A percentile compares a stretch with the other conserved stretches of the same genome.
Conservation (phyloP, 2,797 vertebrate species). For the Phrynocephalus guinanensis region DNA sequence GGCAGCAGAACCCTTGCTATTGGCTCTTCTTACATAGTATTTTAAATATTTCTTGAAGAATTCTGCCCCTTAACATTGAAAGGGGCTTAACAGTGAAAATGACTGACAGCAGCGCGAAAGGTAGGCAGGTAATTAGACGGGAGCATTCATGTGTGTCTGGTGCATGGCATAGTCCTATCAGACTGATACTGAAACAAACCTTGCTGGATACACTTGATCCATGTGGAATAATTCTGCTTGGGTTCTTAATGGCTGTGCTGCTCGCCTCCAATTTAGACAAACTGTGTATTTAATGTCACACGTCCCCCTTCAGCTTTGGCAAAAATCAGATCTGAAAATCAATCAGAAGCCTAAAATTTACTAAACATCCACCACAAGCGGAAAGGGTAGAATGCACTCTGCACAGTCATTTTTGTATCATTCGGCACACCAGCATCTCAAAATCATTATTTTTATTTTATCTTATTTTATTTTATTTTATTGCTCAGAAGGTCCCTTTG, state of each 20-base stretch:
- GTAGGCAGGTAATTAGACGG: conserved; percentile 4
- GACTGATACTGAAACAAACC: neutral
- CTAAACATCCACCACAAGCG: too few relatives aligned
- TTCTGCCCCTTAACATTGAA: neutral
- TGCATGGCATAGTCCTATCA: neutral
- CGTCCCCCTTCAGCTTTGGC: neutral
- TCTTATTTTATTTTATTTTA: too few relatives aligned
- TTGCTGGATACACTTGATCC: neutral
- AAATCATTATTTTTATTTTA: too few relatives aligned
- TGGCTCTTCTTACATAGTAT: neutral
- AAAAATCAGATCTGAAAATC: neutral
- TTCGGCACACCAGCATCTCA: too few relatives aligned
- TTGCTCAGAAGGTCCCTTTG: too few relatives aligned
- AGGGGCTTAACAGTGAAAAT: neutral
- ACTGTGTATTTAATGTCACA: neutral
- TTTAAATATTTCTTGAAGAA: conserved; percentile 12
- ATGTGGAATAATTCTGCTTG: neutral
- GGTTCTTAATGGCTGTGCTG: neutral
- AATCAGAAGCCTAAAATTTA: neutral
- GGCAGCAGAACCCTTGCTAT: neutral
- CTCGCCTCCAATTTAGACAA: neutral
- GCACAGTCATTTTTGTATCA: too few relatives aligned
- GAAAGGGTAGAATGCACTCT: too few relatives aligned
- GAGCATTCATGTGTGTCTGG: neutral
- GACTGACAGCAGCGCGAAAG: conserved; percentile 8